Evolutionary conservation across 2,797 vertebrate species (phyloP).

Genomic region (Sphaeramia orbicularis): DNA sequence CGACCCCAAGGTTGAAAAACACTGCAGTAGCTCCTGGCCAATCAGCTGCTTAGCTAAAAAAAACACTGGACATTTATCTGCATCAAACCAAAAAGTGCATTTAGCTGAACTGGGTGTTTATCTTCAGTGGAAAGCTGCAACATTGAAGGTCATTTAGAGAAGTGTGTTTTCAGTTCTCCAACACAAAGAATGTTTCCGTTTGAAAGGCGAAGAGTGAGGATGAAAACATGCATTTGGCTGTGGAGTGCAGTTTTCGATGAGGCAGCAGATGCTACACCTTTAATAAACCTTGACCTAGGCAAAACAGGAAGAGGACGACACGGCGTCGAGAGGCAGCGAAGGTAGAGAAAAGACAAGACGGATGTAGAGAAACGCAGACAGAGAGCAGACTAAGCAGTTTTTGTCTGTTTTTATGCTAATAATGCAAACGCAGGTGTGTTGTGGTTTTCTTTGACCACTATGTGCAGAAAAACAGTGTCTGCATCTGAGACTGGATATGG

Average conservation of each 20-base stretch:
- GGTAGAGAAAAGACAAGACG: background rate
- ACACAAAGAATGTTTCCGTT: constrained; percentile 40
- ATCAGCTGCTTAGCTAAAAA: too few relatives aligned
- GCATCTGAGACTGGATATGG: background rate
- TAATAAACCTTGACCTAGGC: constrained; percentile 62
- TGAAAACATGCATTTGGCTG: constrained; percentile 37
- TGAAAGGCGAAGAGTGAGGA: constrained; percentile 42
- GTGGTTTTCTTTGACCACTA: constrained; percentile 4
- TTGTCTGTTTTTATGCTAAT: constrained; percentile 57
- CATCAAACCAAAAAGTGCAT: too few relatives aligned
- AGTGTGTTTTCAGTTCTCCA: constrained; percentile 43
- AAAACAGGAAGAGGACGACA: constrained; percentile 29
- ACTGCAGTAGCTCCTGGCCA: too few relatives aligned
- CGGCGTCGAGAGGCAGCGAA: constrained; percentile 3
- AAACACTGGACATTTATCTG: too few relatives aligned
- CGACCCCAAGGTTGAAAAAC: too few relatives aligned
- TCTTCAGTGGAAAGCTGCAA: constrained; percentile 33
- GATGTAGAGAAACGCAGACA: constrained; percentile 27
- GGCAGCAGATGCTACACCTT: constrained; percentile 57
- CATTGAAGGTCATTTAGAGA: constrained; percentile 64
- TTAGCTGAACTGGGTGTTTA: constrained; percentile 47
- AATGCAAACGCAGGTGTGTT: constrained; percentile 1
- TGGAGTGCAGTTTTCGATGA: constrained; percentile 42
- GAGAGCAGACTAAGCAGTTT: constrained; percentile 33
- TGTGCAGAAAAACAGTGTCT: background rate